Evolutionary conservation across 2,797 vertebrate genomes (phyloP), one percentile per base, ranked within the genome.

Genomic region (Borostomias antarcticus): DNA sequence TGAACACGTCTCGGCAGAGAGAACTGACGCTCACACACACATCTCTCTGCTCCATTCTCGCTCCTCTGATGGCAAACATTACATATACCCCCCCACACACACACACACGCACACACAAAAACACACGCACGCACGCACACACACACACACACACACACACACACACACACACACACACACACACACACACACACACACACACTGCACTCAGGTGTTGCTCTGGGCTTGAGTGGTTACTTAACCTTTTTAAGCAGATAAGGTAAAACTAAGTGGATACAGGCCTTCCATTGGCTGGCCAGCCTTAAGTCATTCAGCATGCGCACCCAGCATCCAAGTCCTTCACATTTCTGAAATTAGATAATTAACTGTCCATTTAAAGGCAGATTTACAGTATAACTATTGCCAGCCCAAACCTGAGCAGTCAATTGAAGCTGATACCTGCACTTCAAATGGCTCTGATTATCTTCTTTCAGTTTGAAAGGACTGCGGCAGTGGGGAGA

Each of bases 401-500:
- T 64, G 54, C 57, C 58, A 66, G 23, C 64, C 62, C 60, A 51
- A 37, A 74, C 70, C 53, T 30, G 37, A 53, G 19, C 71, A 66
- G 40, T 72, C 56, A 78, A 77, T 77, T n/a, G 50, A 74, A 77
- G 81, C 72, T 72, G 25, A 80, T 82, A 83, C 82, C 73, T 69
- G 70, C 66, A 70, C 63, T 85, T 80, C 68, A 82, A 87, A 82
- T 62, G 43, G 70, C 76, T 84, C 79, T 68, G 33, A 78, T 75
- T 77, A 13, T 5, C 75, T 76, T 53, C 64, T 79, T 72, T 82
- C 37, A 75, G 70, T 35, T 56, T 68, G 79, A 63, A 77, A 71
- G 29, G 62, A 57, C 56, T 45, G 30, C n/a, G 58, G 48, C 1
- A 26, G 50, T 70, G 65, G 77, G 69, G 74, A 66, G n/a, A 59